Base-by-base conservation (phyloP, 1,140 invertebrate species). In the Solenopsis fugax region DNA sequence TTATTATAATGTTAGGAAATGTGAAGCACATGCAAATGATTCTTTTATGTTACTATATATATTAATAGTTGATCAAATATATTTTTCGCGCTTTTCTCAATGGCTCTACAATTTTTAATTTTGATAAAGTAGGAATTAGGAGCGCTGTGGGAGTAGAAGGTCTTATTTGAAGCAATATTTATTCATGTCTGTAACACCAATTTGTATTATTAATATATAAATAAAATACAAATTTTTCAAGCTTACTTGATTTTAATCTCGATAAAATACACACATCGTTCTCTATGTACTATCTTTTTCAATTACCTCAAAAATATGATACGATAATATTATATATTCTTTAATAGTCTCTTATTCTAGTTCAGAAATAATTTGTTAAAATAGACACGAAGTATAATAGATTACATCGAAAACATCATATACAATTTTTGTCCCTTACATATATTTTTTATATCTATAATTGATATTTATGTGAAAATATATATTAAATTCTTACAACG, bases 161-260 rank as follows among this genome's bases (percentile, higher is more conserved):
- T 93, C 85, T 93, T 89, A 84, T 92, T 94, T 90, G 58, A 94
- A 93, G 93, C 92, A 93, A 94, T 93, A 64, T 87, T 92, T 77
- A 78, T 78, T 78, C 24, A 78, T 92, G 9, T 88, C 84, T 92
- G 91, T 93, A 88, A 92, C 89, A 92, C 89, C 91, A 94, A 95
- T 93, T 88, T 94, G 89, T 94, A 95, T 94, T 94, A 88, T 94
- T 84, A 81, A 90, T 89, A 91, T 93, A 92, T 91, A 93, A 91
- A 93, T 86, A 93, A 87, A 92, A 89, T 93, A 94, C 93, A 94
- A 91, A 88, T 90, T 90, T 75, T 45, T 86, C 88, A 81, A 65
- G 86, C 73, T 92, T 90, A 90, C 60, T 88, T 84, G 88, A 54
- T 86, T 86, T 90, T 72, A 90, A 88, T 71, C 76, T 91, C 73